Evolutionary conservation across 30 jellyfish, hydroid and myxozoan species (phyloP).

Genomic region (Aurelia aurita): DNA sequence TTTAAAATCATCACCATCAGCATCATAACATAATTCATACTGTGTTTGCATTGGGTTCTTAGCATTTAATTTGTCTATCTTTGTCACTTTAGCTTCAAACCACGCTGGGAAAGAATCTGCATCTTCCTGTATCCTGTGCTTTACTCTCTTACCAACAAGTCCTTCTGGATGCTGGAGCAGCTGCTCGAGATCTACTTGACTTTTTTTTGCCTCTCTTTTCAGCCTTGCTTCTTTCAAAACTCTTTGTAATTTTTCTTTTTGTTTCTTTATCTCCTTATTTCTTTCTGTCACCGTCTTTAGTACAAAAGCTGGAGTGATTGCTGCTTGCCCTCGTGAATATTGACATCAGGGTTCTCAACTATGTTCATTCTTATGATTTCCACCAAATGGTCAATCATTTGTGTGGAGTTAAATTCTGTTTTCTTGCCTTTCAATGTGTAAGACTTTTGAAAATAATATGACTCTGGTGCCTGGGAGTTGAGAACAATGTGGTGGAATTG

Average conservation of each 20-base stretch:
- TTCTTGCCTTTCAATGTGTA: background rate
- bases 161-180: conserved; percentile 1
- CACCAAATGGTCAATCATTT: conserved; percentile 8
- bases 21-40: conserved; percentile 10
- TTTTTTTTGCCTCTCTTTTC: conserved; percentile 14
- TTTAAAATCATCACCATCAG: conserved; percentile 24
- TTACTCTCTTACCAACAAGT: conserved; percentile 1
- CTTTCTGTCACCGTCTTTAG: background rate
- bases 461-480: conserved; percentile 6
- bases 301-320: background rate
- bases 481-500: conserved; percentile 30
- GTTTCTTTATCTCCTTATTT: background rate
- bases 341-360: background rate
- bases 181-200: background rate
- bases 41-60: conserved; percentile 1
- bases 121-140: conserved; percentile 1
- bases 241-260: background rate
- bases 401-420: background rate
- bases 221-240: conserved; percentile 6
- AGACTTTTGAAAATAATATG: conserved; percentile 2
- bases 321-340: conserved; percentile 12
- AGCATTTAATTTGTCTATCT: background rate
- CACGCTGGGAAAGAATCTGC: conserved; percentile 9
- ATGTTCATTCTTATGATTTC: conserved; percentile 15
- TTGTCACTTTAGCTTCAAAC: conserved; percentile 8